Conservation (phyloP, 2,888 invertebrate genomes). For the Oegoconia quadripuncta region DNA sequence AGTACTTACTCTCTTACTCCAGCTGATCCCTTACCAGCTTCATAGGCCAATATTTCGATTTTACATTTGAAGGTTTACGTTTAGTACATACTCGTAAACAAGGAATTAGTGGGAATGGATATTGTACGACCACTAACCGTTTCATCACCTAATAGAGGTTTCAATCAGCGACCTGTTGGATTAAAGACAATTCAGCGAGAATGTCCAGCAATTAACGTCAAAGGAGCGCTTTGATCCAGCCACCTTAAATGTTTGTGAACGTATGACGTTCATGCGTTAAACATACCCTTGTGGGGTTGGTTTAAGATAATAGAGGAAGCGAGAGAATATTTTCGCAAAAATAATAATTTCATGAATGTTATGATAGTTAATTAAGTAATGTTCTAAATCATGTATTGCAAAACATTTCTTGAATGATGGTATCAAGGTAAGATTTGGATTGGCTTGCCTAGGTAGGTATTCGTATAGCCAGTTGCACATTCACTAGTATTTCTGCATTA, state of each 20-base stretch:
- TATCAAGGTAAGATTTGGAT: too few species aligned
- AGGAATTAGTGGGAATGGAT: background rate
- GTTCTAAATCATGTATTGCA: background rate
- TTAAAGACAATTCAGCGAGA: slow-evolving; percentile 25
- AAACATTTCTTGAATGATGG: background rate
- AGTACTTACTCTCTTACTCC: too few species aligned
- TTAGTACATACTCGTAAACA: background rate
- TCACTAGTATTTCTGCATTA: too few species aligned
- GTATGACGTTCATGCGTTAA: slow-evolving; percentile 48
- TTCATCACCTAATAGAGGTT: slow-evolving; percentile 2
- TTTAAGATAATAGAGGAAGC: slow-evolving; percentile 20
- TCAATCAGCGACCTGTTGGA: slow-evolving; percentile 11
- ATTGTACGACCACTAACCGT: background rate
- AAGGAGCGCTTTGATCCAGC: slow-evolving; percentile 55
- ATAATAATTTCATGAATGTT: background rate
- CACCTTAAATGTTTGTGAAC: slow-evolving; percentile 51
- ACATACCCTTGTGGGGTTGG: slow-evolving; percentile 30
- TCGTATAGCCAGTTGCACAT: too few species aligned
- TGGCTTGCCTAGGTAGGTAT: too few species aligned
- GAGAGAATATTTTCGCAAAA: slow-evolving; percentile 1
- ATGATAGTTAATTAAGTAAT: background rate
- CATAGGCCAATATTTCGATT: too few species aligned
- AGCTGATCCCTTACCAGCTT: too few species aligned
- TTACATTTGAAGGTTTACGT: background rate
- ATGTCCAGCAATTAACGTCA: slow-evolving; percentile 47